Conservation (phyloP, 2,797 vertebrate genomes). For the Scarus forsteni region DNA sequence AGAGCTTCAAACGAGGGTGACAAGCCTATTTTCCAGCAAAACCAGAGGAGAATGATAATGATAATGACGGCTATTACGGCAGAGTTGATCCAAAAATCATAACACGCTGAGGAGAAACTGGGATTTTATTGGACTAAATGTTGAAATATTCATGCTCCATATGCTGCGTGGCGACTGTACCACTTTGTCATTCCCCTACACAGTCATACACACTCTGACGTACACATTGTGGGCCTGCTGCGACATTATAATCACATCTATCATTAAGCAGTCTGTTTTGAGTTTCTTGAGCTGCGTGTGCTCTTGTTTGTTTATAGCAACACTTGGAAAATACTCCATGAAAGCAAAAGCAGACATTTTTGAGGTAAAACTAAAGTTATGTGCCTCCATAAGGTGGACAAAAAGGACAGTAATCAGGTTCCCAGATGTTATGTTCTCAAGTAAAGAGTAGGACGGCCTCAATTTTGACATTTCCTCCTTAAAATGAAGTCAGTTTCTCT, state of each 20-base stretch:
- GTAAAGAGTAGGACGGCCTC: too few species aligned
- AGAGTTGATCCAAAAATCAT: slow-evolving; percentile 40
- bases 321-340: slow-evolving; percentile 21
- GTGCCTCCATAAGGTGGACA: too few species aligned
- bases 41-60: slow-evolving; percentile 37
- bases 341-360: too few species aligned
- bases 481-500: too few species aligned
- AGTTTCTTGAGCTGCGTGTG: slow-evolving; percentile 16
- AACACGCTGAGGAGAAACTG: slow-evolving; percentile 32
- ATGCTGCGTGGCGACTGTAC: slow-evolving; percentile 28
- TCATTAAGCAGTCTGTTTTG: slow-evolving; percentile 53
- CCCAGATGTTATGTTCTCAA: too few species aligned
- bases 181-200: slow-evolving; percentile 18
- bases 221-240: slow-evolving; percentile 35
- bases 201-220: background rate
- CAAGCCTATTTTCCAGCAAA: slow-evolving; percentile 35
- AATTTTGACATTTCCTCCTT: too few species aligned
- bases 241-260: slow-evolving; percentile 48
- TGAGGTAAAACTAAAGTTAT: too few species aligned
- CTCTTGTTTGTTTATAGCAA: slow-evolving; percentile 17
- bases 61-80: slow-evolving; percentile 40
- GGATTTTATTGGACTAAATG: slow-evolving; percentile 48
- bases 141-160: slow-evolving; percentile 65
- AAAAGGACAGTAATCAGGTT: too few species aligned
- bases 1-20: slow-evolving; percentile 49